A percentile compares a stretch with the other conserved stretches of the same genome.
Evolutionary conservation across 2,797 vertebrate species (phyloP).

Genomic region (Neosilurus mollespiculum): DNA sequence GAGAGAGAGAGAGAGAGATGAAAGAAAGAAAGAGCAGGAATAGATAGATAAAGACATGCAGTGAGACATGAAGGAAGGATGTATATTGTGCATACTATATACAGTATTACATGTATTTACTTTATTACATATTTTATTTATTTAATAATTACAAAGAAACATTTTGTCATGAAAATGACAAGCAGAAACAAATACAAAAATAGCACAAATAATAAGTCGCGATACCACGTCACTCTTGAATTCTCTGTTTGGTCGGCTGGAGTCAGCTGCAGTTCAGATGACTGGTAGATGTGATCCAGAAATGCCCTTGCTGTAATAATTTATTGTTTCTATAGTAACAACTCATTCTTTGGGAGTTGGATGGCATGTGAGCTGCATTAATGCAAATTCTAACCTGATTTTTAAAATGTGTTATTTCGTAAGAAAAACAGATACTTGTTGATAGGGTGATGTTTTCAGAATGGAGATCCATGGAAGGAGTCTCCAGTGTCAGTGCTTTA

Average conservation of each 20-base stretch:
- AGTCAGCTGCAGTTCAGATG: not conserved
- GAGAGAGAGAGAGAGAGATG: not conserved
- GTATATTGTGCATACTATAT: not conserved
- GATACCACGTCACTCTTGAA: not conserved
- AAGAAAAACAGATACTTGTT: not conserved
- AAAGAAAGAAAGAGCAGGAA: too few relatives aligned
- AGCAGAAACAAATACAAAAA: not conserved
- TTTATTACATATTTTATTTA: too few relatives aligned
- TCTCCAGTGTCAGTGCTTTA: not conserved
- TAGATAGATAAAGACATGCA: not conserved
- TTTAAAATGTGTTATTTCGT: not conserved
- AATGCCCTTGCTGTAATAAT: not conserved
- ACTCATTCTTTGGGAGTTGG: not conserved
- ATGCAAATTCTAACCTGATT: not conserved
- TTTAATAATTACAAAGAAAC: too few relatives aligned
- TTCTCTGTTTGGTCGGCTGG: not conserved
- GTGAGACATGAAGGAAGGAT: not conserved
- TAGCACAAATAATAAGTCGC: not conserved
- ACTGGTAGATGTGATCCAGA: not conserved
- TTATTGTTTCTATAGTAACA: conserved; percentile 10
- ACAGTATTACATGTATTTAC: too few relatives aligned
- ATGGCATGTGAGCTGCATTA: not conserved
- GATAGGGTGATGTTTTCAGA: not conserved
- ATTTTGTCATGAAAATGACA: not conserved
- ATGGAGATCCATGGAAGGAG: not conserved